phyloP scores from a whole-genome alignment of 1,140 invertebrate genomes.

The Listronotus bonariensis region DNA sequence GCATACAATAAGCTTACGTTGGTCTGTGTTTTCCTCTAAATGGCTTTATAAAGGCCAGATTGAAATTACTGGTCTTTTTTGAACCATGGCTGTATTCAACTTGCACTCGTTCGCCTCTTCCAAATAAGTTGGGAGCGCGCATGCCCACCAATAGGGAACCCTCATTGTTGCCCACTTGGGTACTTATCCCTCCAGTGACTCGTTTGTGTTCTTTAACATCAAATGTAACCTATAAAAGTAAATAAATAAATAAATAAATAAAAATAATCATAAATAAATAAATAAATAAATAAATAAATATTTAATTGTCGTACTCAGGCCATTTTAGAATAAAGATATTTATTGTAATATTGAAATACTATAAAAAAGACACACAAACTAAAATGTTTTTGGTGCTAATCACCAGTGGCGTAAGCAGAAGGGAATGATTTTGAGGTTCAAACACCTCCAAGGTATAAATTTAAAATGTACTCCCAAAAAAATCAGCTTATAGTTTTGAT shows the following conservation, averaged over 20 bases:
- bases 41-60: slow-evolving; percentile 76
- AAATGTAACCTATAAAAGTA: slow-evolving; percentile 72
- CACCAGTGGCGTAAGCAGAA: too few species aligned
- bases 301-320: too few species aligned
- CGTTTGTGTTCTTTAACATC: slow-evolving; percentile 75
- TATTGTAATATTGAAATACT: too few species aligned
- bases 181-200: slow-evolving; percentile 78
- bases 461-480: too few species aligned
- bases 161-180: slow-evolving; percentile 84
- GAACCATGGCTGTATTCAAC: slow-evolving; percentile 78
- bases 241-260: slow-evolving; percentile 19
- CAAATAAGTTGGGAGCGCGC: slow-evolving; percentile 78
- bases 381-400: too few species aligned
- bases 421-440: too few species aligned
- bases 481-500: too few species aligned
- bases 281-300: too few species aligned
- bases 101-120: slow-evolving; percentile 77
- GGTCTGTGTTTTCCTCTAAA: slow-evolving; percentile 63
- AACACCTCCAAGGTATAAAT: too few species aligned
- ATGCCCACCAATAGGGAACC: slow-evolving; percentile 74
- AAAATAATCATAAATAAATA: too few species aligned
- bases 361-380: too few species aligned
- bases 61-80: slow-evolving; percentile 73
- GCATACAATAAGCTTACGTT: slow-evolving; percentile 57
- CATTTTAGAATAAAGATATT: too few species aligned